Conservation (phyloP, 2,113 vertebrate species). For the Stictonetta naevosa region DNA sequence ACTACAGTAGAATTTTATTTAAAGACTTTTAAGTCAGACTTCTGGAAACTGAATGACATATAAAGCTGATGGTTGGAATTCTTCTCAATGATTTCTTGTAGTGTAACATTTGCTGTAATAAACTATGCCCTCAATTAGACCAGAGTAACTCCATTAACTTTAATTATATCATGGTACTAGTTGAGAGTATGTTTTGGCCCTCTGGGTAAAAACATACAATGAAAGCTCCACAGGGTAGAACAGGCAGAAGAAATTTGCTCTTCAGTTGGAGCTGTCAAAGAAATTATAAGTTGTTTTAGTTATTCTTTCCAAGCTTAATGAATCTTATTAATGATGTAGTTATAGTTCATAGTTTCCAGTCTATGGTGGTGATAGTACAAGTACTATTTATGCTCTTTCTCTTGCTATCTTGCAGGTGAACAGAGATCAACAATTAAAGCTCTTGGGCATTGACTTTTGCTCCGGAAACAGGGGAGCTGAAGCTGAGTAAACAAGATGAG, state of each 20-base stretch:
- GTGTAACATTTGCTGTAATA: neutral
- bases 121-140: conserved; percentile 29
- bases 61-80: neutral
- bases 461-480: neutral
- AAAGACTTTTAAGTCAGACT: neutral
- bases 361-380: neutral
- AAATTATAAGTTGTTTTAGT: neutral
- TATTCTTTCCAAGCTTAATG: conserved; percentile 8
- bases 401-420: neutral
- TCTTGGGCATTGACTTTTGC: neutral
- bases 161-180: conserved; percentile 42
- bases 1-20: neutral
- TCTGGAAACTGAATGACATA: neutral
- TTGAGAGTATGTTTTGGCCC: conserved; percentile 34
- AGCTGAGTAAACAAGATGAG: neutral
- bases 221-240: conserved; percentile 20
- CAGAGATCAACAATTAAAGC: neutral
- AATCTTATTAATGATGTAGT: neutral
- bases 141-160: conserved; percentile 37
- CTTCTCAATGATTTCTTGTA: conserved; percentile 6
- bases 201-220: neutral
- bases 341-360: neutral
- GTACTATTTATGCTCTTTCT: neutral
- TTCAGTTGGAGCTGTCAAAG: conserved; percentile 33
- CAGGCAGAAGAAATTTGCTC: conserved; percentile 27